A percentile compares a stretch with the other conserved stretches of the same genome.
Evolutionary conservation across 2,113 vertebrate species (phyloP).

Genomic region (Tragelaphus scriptus): DNA sequence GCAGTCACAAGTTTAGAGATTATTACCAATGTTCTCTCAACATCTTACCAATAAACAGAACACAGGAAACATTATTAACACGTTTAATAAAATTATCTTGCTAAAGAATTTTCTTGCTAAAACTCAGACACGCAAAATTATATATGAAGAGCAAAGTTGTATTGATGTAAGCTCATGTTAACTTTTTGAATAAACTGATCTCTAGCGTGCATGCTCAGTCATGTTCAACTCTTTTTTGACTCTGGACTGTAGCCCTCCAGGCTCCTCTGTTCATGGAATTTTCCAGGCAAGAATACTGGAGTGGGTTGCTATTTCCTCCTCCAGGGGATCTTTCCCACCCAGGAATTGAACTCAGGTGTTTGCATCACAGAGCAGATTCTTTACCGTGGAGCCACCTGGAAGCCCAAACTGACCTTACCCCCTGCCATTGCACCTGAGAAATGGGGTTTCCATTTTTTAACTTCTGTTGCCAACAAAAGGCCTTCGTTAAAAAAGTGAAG

Average conservation of each 20-base stretch:
- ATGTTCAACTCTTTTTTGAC: background rate
- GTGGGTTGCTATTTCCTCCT: background rate
- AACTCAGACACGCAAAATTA: background rate
- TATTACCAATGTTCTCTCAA: background rate
- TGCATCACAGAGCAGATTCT: background rate
- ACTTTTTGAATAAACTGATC: constrained; percentile 8
- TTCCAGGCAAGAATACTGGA: background rate
- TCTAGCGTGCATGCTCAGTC: background rate
- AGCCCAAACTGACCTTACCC: background rate
- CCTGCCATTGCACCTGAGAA: background rate
- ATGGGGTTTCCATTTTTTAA: background rate
- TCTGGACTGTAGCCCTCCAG: background rate
- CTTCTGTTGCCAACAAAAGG: background rate
- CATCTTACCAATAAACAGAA: background rate
- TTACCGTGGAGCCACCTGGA: background rate
- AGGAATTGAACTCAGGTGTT: background rate
- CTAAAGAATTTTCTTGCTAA: background rate
- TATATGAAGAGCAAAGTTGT: background rate
- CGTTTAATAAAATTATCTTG: background rate
- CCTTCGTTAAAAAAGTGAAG: background rate
- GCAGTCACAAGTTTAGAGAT: background rate
- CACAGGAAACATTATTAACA: background rate
- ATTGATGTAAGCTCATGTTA: background rate
- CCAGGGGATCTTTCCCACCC: background rate
- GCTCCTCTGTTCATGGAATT: background rate